Percentiles rank a stretch among this genome's conserved stretches.
phyloP scores from a whole-genome alignment of 1,140 invertebrate species.

The Metopolophium dirhodum region DNA sequence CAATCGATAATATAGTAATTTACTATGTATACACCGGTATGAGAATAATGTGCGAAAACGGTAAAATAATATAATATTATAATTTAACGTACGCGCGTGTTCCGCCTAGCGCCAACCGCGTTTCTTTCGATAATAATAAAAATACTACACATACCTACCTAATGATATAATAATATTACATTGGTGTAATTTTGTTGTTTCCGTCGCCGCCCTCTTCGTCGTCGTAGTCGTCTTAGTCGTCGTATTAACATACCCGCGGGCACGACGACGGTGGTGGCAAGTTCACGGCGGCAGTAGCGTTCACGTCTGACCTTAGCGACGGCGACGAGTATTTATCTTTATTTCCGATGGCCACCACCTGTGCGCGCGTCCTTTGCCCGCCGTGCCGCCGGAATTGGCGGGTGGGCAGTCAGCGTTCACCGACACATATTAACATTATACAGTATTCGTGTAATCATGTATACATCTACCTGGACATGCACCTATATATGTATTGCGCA shows the following conservation, averaged over 20 bases:
- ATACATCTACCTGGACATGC: background rate
- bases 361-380: background rate
- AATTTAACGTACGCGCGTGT: background rate
- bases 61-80: background rate
- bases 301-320: background rate
- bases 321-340: background rate
- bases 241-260: background rate
- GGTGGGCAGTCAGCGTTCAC: background rate
- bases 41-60: background rate
- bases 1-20: too few relatives aligned
- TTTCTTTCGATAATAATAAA: background rate
- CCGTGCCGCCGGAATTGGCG: background rate
- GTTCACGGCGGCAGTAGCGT: background rate
- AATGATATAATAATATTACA: background rate
- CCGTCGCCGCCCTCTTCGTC: background rate
- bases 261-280: background rate
- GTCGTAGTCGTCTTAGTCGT: background rate
- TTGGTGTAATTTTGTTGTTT: background rate
- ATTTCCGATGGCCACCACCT: background rate
- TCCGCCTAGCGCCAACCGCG: background rate
- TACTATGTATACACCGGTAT: too few relatives aligned
- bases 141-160: background rate
- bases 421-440: background rate
- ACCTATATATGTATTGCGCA: background rate
- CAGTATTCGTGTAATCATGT: background rate